phyloP scores from a whole-genome alignment of 1,140 invertebrate species.

The Aricia agestis region DNA sequence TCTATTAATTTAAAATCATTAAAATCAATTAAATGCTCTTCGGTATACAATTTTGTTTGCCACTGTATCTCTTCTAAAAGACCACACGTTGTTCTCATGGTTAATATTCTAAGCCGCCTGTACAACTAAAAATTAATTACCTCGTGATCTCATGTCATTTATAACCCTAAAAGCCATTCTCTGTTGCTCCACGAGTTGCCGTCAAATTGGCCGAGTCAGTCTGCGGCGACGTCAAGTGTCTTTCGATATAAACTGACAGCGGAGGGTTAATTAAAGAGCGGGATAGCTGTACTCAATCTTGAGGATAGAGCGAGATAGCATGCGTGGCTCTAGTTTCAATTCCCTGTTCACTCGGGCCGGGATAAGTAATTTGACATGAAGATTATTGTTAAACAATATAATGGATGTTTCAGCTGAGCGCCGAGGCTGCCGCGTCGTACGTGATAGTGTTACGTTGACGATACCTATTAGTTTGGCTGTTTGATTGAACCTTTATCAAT shows the following conservation, averaged over 20 bases:
- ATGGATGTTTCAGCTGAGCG: slow-evolving; percentile 7
- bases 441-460: background rate
- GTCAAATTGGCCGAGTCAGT: slow-evolving; percentile 52
- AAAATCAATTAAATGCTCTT: too few species aligned
- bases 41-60: too few species aligned
- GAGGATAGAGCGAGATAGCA: slow-evolving; percentile 20
- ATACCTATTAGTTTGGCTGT: background rate
- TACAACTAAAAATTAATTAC: background rate
- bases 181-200: slow-evolving; percentile 30
- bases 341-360: slow-evolving; percentile 24
- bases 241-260: slow-evolving; percentile 50
- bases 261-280: slow-evolving; percentile 56
- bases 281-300: slow-evolving; percentile 28
- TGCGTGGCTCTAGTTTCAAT: slow-evolving; percentile 27
- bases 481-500: background rate
- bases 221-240: slow-evolving; percentile 46
- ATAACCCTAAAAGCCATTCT: slow-evolving; percentile 9
- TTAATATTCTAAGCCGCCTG: background rate
- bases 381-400: slow-evolving; percentile 26
- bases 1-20: too few species aligned
- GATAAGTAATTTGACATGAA: slow-evolving; percentile 34
- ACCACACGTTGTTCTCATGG: background rate
- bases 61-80: background rate
- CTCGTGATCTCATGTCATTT: background rate
- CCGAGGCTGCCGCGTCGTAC: background rate